Base-by-base conservation (phyloP, 1,140 invertebrate species). In the Bombus sibiricus region DNA sequence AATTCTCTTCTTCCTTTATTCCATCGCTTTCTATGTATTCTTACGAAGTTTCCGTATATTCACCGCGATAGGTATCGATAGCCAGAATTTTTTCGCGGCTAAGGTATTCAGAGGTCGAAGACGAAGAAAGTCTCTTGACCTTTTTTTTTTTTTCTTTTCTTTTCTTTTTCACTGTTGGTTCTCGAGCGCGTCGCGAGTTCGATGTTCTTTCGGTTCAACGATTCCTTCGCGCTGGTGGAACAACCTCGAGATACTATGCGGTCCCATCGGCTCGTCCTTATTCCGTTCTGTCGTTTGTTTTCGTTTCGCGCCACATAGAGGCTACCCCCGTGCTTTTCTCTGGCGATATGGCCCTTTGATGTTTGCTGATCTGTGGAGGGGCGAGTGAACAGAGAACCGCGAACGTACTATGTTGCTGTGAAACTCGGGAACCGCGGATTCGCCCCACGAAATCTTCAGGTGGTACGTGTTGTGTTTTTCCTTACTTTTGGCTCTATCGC, bases 121-220 rank as follows among this genome's bases (percentile, higher is more conserved):
- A 41, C 69, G 37, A 28, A 37, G 34, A 28, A 12, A 22, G 32
- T 34, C 32, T 39, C 37, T 39, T 37, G 37, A 28, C 10, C 37
- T 18, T 25, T 39, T 15, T 39, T 39, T 15, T 39, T 32, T 47
- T 47, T 12, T 10, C 22, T 37, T 39, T 25, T 39, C 12, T 25
- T 39, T 10, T 73, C 13, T 43, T 43, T 43, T 43, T 18, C 37
- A 18, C 64, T 34, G n/a, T 66, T 34, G n/a, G 2, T 8, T 66
- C 32, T 66, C 64, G 28, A 39, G n/a, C 22, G 43, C 47, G 73
- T 47, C 47, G 32, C 6, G 75, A 62, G 80, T 62, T 73, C 69
- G 80, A 81, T 72, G 80, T 53, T 41, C 80, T 59, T 59, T 18
- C 80, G 80, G 28, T 57, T 41, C 68, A 72, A 73, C 80, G 80